A percentile compares a stretch with the other conserved stretches of the same genome.
These are phyloP conservation scores for Callopanchax toddi DNA, from an alignment of 2,113 vertebrate genomes.

Conservation along the genomic window DNA sequence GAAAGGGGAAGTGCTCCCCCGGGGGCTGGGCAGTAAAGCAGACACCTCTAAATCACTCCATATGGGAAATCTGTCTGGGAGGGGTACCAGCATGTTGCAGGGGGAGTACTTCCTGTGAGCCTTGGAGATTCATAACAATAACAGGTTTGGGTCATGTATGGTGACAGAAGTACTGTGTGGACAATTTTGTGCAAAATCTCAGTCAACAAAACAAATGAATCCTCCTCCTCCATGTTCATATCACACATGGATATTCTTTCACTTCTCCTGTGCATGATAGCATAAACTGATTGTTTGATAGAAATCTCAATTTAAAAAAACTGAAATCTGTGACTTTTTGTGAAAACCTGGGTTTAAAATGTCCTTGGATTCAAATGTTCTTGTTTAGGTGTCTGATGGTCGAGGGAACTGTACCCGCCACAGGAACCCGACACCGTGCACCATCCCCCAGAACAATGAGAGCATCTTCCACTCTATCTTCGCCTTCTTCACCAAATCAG, in stretches of 20 bases:
- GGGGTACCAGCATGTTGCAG: slow-evolving; percentile 39
- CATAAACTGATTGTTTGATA: no score
- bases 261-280: no score
- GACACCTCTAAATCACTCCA: slow-evolving; percentile 79
- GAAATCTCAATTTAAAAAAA: not conserved
- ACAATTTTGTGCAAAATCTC: slow-evolving; percentile 14
- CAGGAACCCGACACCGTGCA: slow-evolving; percentile 87
- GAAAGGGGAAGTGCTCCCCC: slow-evolving; percentile 67
- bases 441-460: slow-evolving; percentile 91
- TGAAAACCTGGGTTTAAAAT: no score
- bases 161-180: slow-evolving; percentile 34
- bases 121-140: slow-evolving; percentile 47
- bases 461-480: slow-evolving; percentile 98
- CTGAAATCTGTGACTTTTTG: no score
- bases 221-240: not conserved
- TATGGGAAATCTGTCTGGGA: slow-evolving; percentile 72
- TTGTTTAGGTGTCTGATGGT: slow-evolving; percentile 86
- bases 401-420: slow-evolving; percentile 91
- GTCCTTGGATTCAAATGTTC: not conserved
- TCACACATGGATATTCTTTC: not conserved
- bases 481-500: slow-evolving; percentile 96
- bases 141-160: slow-evolving; percentile 31
- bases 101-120: slow-evolving; percentile 64
- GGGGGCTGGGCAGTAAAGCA: slow-evolving; percentile 58
- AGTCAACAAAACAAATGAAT: slow-evolving; percentile 4